Evolutionary conservation across 1,140 invertebrate species (phyloP).

Genomic region (Galleria mellonella): DNA sequence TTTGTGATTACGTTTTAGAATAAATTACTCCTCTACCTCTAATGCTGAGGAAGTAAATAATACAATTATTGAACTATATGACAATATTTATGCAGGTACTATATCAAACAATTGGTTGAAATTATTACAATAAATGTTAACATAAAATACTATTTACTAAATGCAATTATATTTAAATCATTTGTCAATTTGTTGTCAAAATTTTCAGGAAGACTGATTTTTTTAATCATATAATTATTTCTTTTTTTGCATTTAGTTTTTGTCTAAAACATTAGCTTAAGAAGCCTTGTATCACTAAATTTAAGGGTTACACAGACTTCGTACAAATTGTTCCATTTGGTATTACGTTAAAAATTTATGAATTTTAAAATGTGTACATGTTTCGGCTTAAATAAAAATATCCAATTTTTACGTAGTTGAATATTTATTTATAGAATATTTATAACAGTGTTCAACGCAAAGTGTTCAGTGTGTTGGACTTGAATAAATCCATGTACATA

Average conservation of each 20-base stretch:
- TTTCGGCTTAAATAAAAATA: background rate
- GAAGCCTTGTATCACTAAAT: slow-evolving; percentile 15
- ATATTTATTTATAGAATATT: slow-evolving; percentile 18
- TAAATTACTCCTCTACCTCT: too few relatives aligned
- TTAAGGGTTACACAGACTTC: background rate
- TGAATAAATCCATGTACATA: slow-evolving; percentile 5
- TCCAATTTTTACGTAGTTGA: slow-evolving; percentile 11
- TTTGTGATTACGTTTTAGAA: too few relatives aligned
- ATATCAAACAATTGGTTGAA: slow-evolving; percentile 4
- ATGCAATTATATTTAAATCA: too few relatives aligned
- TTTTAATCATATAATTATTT: slow-evolving; percentile 13
- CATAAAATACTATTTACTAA: too few relatives aligned
- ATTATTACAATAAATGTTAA: background rate
- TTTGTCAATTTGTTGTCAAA: too few relatives aligned
- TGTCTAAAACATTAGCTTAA: slow-evolving; percentile 9
- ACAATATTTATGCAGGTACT: slow-evolving; percentile 29
- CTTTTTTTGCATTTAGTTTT: slow-evolving; percentile 8
- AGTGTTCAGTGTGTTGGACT: slow-evolving; percentile 13
- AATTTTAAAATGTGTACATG: background rate
- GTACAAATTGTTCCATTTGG: too few relatives aligned
- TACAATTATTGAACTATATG: slow-evolving; percentile 2
- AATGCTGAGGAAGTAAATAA: too few relatives aligned
- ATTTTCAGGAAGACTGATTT: slow-evolving; percentile 23
- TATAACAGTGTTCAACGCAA: slow-evolving; percentile 15
- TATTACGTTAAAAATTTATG: too few relatives aligned